These are phyloP conservation scores for Chlorospingus flavigularis DNA, from an alignment of 2,797 vertebrate species.

Conservation along the genomic window DNA sequence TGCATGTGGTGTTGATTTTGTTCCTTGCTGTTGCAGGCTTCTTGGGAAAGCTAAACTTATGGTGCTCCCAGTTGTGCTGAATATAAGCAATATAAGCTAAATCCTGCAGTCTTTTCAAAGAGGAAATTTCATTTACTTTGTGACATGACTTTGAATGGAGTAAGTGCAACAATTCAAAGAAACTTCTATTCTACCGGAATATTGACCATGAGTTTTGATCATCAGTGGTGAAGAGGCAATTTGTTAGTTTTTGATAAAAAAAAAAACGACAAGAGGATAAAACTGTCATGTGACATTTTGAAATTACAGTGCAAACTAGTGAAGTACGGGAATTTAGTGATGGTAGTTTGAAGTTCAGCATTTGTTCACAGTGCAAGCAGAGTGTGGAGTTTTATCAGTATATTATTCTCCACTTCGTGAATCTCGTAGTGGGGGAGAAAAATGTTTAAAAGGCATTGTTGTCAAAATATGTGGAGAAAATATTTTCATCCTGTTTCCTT, in stretches of 20 bases:
- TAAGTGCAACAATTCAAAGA: not conserved
- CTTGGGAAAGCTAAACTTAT: not conserved
- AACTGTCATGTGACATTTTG: not conserved
- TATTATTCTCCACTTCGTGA: not conserved
- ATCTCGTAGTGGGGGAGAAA: rapidly evolving
- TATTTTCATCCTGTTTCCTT: not conserved
- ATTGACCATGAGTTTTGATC: not conserved
- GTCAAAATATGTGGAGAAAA: not conserved
- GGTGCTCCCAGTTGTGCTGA: not conserved
- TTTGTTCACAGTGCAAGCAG: not conserved
- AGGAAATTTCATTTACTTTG: not conserved
- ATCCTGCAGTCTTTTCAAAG: not conserved
- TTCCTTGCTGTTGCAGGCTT: not conserved
- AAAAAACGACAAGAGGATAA: not conserved
- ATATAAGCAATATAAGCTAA: not conserved
- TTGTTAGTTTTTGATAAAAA: not conserved
- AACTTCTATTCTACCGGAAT: not conserved
- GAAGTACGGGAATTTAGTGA: not conserved
- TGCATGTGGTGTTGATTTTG: not conserved
- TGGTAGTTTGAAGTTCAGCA: not conserved
- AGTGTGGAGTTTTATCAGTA: not conserved
- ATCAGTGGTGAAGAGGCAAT: not conserved
- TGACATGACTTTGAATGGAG: not conserved
- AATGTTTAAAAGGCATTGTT: not conserved
- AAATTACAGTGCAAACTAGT: not conserved